A percentile compares a stretch with the other conserved stretches of the same genome.
Evolutionary conservation across 2,113 vertebrate genomes (phyloP).

Genomic region (Dromas ardeola): DNA sequence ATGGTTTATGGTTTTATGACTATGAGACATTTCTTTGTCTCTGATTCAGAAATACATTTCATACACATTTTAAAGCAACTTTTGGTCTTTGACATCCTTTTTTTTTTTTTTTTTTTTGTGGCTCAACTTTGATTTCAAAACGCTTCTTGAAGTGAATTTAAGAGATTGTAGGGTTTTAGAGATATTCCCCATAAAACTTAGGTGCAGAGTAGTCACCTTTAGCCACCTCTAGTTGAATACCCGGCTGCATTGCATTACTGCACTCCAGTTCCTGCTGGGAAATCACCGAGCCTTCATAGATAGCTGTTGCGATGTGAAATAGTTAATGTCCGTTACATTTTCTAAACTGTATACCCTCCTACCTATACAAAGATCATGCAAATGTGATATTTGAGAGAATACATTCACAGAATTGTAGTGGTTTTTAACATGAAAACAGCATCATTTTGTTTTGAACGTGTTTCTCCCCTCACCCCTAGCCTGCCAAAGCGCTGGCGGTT

Average conservation of each 20-base stretch:
- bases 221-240: background rate
- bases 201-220: background rate
- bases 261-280: background rate
- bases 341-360: background rate
- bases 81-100: background rate
- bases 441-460: background rate
- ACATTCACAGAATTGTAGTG: background rate
- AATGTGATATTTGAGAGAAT: background rate
- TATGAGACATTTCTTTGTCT: constrained; percentile 22
- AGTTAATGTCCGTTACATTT: background rate
- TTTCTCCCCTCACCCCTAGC: background rate
- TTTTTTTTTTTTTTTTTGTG: background rate
- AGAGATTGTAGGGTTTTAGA: background rate
- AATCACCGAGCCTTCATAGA: background rate
- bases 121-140: background rate
- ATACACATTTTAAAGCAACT: constrained; percentile 13
- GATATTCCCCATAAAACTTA: background rate
- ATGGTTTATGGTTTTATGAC: constrained; percentile 53
- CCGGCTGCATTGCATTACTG: background rate
- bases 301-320: background rate
- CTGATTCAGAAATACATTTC: constrained; percentile 44
- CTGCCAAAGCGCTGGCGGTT: background rate
- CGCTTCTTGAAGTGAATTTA: background rate
- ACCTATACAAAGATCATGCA: background rate
- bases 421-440: background rate